Evolutionary conservation across 2,888 invertebrate genomes (phyloP), one percentile per base, ranked within the genome.

Genomic region (Scrobipalpa costella): DNA sequence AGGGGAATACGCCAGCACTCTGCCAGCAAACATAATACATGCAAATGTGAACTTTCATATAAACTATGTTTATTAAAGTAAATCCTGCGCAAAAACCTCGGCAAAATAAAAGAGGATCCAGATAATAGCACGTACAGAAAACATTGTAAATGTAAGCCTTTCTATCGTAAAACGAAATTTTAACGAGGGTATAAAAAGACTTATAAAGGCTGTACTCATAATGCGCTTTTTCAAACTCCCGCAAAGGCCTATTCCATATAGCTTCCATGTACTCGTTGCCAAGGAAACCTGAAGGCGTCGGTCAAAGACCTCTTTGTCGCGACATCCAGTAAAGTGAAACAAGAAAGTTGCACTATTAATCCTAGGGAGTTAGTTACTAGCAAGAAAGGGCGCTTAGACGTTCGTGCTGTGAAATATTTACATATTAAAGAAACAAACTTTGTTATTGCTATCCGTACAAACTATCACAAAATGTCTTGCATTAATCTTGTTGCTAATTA

Each of bases 291-390:
- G 72, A 81, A 77, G 81, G 84, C 83, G 82, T 83, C 85, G 89
- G 88, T 86, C 89, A 84, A 82, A 81, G 88, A 89, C 88, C 90
- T 83, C 80, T 72, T 66, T 77, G 84, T 81, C 84, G 85, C 84
- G 86, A 86, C 88, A 83, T 77, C 73, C 73, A 77, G 74, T 73
- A 80, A 83, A 27, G 81, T 79, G 79, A 82, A 86, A 85, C 81
- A 85, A 86, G 78, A 86, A 82, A 80, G 74, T 75, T 76, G 74
- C 75, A 80, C 80, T 85, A 83, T 82, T 85, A 83, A 83, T 83
- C 78, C 76, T 75, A 76, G 74, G 70, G 80, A 79, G 75, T 82
- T 76, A 81, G 81, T 74, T 44, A 44, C 44, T 44, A 44, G 15
- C 44, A 44, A 44, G 44, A 44, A 44, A 40, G 15, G 15, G 44